Conservation (phyloP, 1,140 invertebrate species). For the Trichonephila clavata region DNA sequence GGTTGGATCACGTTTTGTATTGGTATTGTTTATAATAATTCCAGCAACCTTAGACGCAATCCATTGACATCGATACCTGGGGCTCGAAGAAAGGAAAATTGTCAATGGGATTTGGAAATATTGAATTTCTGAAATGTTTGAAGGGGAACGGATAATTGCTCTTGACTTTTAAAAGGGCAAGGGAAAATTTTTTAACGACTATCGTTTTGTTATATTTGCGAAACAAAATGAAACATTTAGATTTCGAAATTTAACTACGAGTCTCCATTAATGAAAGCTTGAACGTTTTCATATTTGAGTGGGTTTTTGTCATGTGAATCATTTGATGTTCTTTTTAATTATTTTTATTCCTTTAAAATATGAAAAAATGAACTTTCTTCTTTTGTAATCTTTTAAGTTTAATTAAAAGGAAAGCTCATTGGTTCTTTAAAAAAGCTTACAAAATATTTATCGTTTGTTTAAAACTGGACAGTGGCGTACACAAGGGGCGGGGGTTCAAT, state of each 20-base stretch:
- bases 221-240: not conserved
- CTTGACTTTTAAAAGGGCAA: no score
- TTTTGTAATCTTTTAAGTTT: no score
- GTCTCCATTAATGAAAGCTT: not conserved
- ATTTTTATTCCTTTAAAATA: no score
- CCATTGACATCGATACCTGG: conserved; percentile 4
- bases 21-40: conserved; percentile 3
- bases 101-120: not conserved
- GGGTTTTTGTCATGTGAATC: no score
- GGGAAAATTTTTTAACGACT: not conserved
- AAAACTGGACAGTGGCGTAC: no score
- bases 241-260: not conserved
- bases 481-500: no score
- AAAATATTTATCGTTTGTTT: no score
- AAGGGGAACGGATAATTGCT: not conserved
- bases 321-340: no score
- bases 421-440: no score
- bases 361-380: no score
- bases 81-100: not conserved
- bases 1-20: not conserved
- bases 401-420: no score
- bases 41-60: not conserved
- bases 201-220: not conserved
- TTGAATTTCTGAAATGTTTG: not conserved
- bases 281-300: not conserved